phyloP scores from a whole-genome alignment of 1,140 invertebrate genomes.

The Drosophila paulistorum region DNA sequence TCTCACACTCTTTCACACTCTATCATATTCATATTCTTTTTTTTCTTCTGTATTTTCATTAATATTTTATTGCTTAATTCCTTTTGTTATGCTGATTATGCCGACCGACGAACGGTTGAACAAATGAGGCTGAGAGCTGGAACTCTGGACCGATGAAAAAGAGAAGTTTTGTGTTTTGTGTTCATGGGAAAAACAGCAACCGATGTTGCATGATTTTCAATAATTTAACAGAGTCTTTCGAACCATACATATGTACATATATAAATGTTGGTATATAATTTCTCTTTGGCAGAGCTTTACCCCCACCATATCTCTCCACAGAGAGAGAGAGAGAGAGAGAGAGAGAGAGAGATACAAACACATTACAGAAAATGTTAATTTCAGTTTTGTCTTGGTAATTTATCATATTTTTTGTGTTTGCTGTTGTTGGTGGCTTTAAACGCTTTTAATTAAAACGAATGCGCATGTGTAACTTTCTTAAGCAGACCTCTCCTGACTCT shows the following conservation, averaged over 20 bases:
- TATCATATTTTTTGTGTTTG: slow-evolving; percentile 64
- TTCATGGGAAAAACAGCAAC: slow-evolving; percentile 70
- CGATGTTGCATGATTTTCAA: slow-evolving; percentile 74
- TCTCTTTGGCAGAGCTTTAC: slow-evolving; percentile 33
- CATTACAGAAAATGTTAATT: slow-evolving; percentile 63
- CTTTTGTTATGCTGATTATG: slow-evolving; percentile 83
- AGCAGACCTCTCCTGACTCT: slow-evolving; percentile 44
- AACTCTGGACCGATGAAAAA: slow-evolving; percentile 20
- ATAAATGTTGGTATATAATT: slow-evolving; percentile 39
- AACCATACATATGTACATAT: slow-evolving; percentile 19
- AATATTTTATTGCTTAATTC: slow-evolving; percentile 83
- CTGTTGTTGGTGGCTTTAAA: slow-evolving; percentile 63
- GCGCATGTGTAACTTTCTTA: slow-evolving; percentile 82
- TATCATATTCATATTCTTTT: slow-evolving; percentile 7
- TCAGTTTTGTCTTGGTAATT: slow-evolving; percentile 78
- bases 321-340: not conserved
- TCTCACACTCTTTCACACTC: slow-evolving; percentile 6
- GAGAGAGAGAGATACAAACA: slow-evolving; percentile 20
- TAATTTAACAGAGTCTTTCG: slow-evolving; percentile 74
- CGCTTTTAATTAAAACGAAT: slow-evolving; percentile 82
- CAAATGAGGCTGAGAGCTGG: slow-evolving; percentile 53
- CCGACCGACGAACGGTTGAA: slow-evolving; percentile 57
- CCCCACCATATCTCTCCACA: slow-evolving; percentile 17
- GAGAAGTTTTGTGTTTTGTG: not conserved
- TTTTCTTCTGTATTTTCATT: slow-evolving; percentile 71